Percentiles rank a stretch among this genome's conserved stretches.
phyloP scores from a whole-genome alignment of 2,797 vertebrate genomes.

The Thunnus albacares region DNA sequence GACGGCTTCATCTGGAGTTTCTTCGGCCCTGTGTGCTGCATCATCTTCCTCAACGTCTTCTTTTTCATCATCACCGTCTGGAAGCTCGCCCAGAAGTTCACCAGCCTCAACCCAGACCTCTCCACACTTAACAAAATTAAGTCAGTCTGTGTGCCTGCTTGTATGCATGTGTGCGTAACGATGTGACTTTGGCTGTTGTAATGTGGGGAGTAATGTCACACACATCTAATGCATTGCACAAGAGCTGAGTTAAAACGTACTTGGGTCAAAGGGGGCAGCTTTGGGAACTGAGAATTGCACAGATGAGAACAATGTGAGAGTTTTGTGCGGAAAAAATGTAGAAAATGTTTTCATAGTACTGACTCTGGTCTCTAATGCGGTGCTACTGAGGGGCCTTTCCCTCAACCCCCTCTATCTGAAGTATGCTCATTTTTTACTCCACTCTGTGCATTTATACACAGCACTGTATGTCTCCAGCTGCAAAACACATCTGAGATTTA shows the following conservation, averaged over 20 bases:
- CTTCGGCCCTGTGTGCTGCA: constrained; percentile 85
- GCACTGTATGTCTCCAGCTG: constrained; percentile 19
- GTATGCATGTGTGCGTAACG: constrained; percentile 16
- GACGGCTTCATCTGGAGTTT: constrained; percentile 90
- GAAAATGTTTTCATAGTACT: constrained; percentile 55
- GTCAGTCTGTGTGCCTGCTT: constrained; percentile 69
- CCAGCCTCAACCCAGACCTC: constrained; percentile 90
- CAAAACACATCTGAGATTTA: constrained; percentile 25
- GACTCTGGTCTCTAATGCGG: background rate
- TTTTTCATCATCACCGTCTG: constrained; percentile 91
- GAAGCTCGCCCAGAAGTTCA: constrained; percentile 90
- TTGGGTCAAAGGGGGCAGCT: background rate
- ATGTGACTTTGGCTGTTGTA: background rate
- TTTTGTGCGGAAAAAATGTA: constrained; percentile 25
- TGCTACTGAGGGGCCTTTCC: constrained; percentile 3
- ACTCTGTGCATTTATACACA: background rate
- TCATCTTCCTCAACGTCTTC: constrained; percentile 86
- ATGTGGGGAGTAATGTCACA: constrained; percentile 11
- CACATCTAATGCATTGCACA: background rate
- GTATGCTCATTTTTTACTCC: constrained; percentile 19
- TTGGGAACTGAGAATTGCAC: constrained; percentile 27
- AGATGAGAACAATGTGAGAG: constrained; percentile 45
- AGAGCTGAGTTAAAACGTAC: background rate
- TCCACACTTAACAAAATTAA: constrained; percentile 87
- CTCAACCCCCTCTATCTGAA: background rate